Evolutionary conservation across 2,888 invertebrate genomes (phyloP).

Genomic region (Galeruca laticollis): DNA sequence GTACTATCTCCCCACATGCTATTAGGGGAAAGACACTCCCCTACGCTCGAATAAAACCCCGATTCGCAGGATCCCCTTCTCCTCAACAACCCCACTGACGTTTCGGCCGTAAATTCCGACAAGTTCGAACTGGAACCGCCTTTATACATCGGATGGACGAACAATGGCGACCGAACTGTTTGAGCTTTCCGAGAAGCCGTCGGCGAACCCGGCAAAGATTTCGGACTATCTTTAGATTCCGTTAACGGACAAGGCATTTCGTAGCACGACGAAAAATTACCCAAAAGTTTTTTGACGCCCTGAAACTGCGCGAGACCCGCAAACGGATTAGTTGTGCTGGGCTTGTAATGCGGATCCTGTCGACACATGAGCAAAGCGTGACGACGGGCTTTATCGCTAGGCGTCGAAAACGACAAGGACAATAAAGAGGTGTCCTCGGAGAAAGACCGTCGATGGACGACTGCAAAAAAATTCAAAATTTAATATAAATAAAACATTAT

Average conservation of each 20-base stretch:
- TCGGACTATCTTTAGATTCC: slow-evolving; percentile 59
- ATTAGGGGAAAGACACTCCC: slow-evolving; percentile 67
- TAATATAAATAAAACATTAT: background rate
- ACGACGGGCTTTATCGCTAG: slow-evolving; percentile 81
- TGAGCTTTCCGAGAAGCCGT: slow-evolving; percentile 64
- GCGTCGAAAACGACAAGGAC: slow-evolving; percentile 73
- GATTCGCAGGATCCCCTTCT: slow-evolving; percentile 89
- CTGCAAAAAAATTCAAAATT: slow-evolving; percentile 59
- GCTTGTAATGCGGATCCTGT: slow-evolving; percentile 85
- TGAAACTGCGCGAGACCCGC: slow-evolving; percentile 80
- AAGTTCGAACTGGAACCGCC: slow-evolving; percentile 64
- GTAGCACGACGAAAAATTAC: slow-evolving; percentile 83
- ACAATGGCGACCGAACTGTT: slow-evolving; percentile 67
- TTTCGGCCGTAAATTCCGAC: slow-evolving; percentile 59
- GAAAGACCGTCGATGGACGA: slow-evolving; percentile 78
- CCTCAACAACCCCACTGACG: slow-evolving; percentile 64
- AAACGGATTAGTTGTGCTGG: slow-evolving; percentile 78
- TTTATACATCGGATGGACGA: slow-evolving; percentile 69
- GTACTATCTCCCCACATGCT: slow-evolving; percentile 70
- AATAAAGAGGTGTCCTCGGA: slow-evolving; percentile 78
- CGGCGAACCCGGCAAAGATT: slow-evolving; percentile 70
- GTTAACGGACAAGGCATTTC: slow-evolving; percentile 80
- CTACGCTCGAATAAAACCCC: slow-evolving; percentile 90
- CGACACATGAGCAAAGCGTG: slow-evolving; percentile 85
- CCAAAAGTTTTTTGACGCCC: slow-evolving; percentile 86